Conservation (phyloP, 2,888 invertebrate species). For the Stomorhina lunata region DNA sequence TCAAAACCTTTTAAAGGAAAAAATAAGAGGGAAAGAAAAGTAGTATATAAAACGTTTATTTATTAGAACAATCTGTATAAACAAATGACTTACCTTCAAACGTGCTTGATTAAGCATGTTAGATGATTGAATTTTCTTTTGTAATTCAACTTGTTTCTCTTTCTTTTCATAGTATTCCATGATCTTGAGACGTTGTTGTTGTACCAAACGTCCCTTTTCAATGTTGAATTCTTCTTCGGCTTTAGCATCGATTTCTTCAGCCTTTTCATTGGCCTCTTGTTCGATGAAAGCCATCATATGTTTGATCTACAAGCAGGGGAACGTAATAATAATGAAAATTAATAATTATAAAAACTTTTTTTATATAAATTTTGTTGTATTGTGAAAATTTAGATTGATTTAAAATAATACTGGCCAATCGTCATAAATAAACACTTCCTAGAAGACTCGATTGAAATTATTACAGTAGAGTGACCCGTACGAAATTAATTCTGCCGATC, state of each 20-base stretch:
- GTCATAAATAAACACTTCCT: too few relatives aligned
- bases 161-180: conserved; percentile 99
- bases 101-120: conserved; percentile 99
- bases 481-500: too few relatives aligned
- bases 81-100: conserved; percentile 82
- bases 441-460: too few relatives aligned
- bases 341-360: too few relatives aligned
- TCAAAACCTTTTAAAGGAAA: conserved; percentile 85
- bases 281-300: conserved; percentile 99
- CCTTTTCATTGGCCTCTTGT: conserved; percentile 99
- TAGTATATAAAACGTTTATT: background rate
- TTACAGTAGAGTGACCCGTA: too few relatives aligned
- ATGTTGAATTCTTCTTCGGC: conserved; percentile 99
- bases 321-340: background rate
- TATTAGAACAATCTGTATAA: background rate
- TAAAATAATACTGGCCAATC: too few relatives aligned
- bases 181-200: conserved; percentile 98
- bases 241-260: conserved; percentile 99
- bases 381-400: too few relatives aligned
- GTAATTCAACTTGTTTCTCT: conserved; percentile 99
- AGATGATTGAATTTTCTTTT: conserved; percentile 99
- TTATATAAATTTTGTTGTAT: too few relatives aligned
- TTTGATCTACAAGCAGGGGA: conserved; percentile 88
- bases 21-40: background rate
- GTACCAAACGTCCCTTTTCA: conserved; percentile 98